A percentile compares a stretch with the other conserved stretches of the same genome.
phyloP scores from a whole-genome alignment of 2,888 invertebrate species.

The Megamerina dolium region DNA sequence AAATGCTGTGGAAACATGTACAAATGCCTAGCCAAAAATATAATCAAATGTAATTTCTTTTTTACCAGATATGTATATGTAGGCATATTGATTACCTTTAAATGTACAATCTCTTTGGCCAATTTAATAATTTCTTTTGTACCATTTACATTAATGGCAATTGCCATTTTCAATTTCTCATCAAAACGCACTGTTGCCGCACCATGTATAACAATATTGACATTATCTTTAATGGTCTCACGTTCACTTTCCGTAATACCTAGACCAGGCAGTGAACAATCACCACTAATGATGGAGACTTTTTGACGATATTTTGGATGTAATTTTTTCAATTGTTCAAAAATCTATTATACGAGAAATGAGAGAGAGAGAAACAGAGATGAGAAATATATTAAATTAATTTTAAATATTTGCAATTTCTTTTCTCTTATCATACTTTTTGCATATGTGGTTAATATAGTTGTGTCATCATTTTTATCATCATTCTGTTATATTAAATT shows the following conservation, averaged over 20 bases:
- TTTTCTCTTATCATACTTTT: too few relatives aligned
- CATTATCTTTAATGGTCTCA: constrained; percentile 42
- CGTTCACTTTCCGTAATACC: constrained; percentile 47
- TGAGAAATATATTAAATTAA: constrained; percentile 2
- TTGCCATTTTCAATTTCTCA: constrained; percentile 65
- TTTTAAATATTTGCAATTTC: too few relatives aligned
- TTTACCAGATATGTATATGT: too few relatives aligned
- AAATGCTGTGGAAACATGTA: constrained; percentile 67
- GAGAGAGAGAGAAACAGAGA: not conserved
- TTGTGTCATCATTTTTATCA: too few relatives aligned
- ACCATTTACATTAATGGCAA: constrained; percentile 66
- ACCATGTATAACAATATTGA: constrained; percentile 72
- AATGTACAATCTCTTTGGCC: constrained; percentile 58
- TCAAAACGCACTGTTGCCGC: constrained; percentile 85
- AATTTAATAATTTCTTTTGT: constrained; percentile 61
- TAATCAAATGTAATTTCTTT: not conserved
- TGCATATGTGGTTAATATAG: too few relatives aligned
- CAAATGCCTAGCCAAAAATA: constrained; percentile 46
- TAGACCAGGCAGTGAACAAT: constrained; percentile 44
- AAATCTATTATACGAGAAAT: constrained; percentile 25
- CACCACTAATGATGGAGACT: constrained; percentile 49
- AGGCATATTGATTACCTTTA: constrained; percentile 52
- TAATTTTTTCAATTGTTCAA: constrained; percentile 35
- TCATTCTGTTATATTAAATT: too few relatives aligned
- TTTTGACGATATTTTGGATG: constrained; percentile 45